Conservation (phyloP, 2,113 vertebrate species). For the Spermophilus dauricus region DNA sequence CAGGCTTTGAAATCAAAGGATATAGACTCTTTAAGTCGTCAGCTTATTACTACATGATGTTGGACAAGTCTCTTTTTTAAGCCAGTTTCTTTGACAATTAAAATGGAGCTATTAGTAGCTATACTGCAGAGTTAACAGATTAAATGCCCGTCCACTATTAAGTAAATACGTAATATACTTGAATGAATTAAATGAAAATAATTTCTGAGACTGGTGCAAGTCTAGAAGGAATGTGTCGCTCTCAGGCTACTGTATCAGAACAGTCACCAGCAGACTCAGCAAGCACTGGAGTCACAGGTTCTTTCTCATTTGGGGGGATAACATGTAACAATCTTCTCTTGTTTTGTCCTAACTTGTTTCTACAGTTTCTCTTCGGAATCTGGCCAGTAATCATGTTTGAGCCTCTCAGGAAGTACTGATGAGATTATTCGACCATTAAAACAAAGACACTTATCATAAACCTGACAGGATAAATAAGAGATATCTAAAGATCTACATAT, state of each 20-base stretch:
- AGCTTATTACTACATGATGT: background rate
- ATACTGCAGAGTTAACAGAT: background rate
- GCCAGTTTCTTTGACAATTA: slow-evolving; percentile 58
- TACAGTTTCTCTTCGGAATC: slow-evolving; percentile 95
- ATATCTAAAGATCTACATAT: slow-evolving; percentile 66
- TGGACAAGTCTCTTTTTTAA: slow-evolving; percentile 48
- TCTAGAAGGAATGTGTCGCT: slow-evolving; percentile 7
- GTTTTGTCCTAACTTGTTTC: slow-evolving; percentile 69
- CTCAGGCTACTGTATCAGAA: background rate
- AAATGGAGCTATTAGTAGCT: slow-evolving; percentile 27
- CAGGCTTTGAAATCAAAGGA: slow-evolving; percentile 29
- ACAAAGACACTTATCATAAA: background rate
- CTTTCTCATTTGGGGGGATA: background rate
- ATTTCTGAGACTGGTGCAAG: background rate
- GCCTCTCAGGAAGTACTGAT: slow-evolving; percentile 93
- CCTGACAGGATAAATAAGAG: slow-evolving; percentile 74
- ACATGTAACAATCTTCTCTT: slow-evolving; percentile 58
- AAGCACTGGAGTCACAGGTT: background rate
- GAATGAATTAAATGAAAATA: slow-evolving; percentile 48
- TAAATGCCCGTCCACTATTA: slow-evolving; percentile 14
- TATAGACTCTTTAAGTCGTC: background rate
- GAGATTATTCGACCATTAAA: slow-evolving; percentile 57
- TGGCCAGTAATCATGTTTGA: slow-evolving; percentile 97
- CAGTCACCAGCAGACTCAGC: background rate
- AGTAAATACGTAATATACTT: slow-evolving; percentile 48